These are phyloP conservation scores for Bemisia tabaci DNA, from an alignment of 1,140 invertebrate genomes.

Conservation along the genomic window DNA sequence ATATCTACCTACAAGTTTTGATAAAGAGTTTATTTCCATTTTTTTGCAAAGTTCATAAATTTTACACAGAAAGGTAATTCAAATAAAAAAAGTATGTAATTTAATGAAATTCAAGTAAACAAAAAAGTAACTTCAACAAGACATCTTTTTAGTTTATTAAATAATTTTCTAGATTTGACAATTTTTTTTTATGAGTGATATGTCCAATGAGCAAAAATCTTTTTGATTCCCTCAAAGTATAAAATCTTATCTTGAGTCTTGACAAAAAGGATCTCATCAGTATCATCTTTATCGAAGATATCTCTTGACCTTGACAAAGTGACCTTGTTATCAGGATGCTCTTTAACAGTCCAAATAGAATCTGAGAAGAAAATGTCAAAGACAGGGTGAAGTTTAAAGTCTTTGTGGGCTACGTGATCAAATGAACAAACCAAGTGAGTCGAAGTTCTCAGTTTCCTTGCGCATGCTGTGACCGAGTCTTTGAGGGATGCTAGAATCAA, in stretches of 20 bases:
- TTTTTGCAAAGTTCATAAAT: too few relatives aligned
- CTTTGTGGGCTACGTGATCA: not conserved
- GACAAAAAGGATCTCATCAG: not conserved
- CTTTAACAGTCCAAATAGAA: not conserved
- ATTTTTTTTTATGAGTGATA: too few relatives aligned
- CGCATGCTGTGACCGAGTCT: not conserved
- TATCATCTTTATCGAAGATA: not conserved
- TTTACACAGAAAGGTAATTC: too few relatives aligned
- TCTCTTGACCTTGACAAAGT: not conserved
- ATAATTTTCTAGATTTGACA: too few relatives aligned
- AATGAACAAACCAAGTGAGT: not conserved
- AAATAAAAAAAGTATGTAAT: too few relatives aligned
- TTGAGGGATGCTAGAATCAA: not conserved
- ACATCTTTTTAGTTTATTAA: too few relatives aligned
- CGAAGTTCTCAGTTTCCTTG: not conserved
- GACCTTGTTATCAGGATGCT: not conserved
- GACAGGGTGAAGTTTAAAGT: not conserved
- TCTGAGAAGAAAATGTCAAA: not conserved
- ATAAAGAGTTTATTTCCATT: too few relatives aligned
- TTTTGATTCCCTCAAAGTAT: not conserved
- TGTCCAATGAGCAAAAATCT: too few relatives aligned
- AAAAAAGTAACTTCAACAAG: too few relatives aligned
- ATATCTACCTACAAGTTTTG: too few relatives aligned
- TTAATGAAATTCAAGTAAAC: too few relatives aligned
- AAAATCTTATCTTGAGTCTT: not conserved